Evolutionary conservation across 1,140 invertebrate genomes (phyloP), one percentile per base, ranked within the genome.

Genomic region (Palaemon carinicauda): DNA sequence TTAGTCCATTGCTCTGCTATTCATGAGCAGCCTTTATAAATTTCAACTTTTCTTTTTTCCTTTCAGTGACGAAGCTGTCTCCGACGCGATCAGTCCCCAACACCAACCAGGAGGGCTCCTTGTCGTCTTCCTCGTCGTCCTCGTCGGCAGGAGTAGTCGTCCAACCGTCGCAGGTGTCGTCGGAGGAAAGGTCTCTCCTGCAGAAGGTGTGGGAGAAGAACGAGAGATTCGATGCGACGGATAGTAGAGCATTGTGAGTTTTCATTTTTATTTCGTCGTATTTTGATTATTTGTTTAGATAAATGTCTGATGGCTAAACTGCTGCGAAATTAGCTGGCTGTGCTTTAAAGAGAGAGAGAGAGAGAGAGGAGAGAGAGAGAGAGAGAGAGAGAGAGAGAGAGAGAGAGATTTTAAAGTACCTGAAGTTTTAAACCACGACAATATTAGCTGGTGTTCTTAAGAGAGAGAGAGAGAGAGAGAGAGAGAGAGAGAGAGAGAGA

Each of bases 71-170:
- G 21, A 90, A 90, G 71, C 56, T 90, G 80, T 90, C 90, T 1
- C 89, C 89, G 19, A 89, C 88, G 10, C 88, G 90, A 41, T 53
- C 77, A 4, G 80, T 87, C 69, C 79, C 82, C 80, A 53, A 56
- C 74, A 50, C 78, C 53, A 41, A 85, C 84, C 29, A n/a, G 69
- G 52, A 91, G 94, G 95, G 9, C 93, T 94, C 1, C 95, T 78
- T 73, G n/a, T 78, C 79, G 15, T 87, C 86, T 33, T 87, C 86
- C 4, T 82, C 73, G 9, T 89, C 89, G 65, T 83, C 88, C 15
- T 53, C 65, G 54, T 69, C 69, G 31, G 79, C 74, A 12, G 54
- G 87, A 65, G 77, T 81, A 74, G 65, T 50, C 83, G 54, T 53
- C 82, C 41, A 90, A 88, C 52, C 79, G 80, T 4, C 78, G n/a